Conservation (phyloP, 2,113 vertebrate species). For the Brachypteracias leptosomus region DNA sequence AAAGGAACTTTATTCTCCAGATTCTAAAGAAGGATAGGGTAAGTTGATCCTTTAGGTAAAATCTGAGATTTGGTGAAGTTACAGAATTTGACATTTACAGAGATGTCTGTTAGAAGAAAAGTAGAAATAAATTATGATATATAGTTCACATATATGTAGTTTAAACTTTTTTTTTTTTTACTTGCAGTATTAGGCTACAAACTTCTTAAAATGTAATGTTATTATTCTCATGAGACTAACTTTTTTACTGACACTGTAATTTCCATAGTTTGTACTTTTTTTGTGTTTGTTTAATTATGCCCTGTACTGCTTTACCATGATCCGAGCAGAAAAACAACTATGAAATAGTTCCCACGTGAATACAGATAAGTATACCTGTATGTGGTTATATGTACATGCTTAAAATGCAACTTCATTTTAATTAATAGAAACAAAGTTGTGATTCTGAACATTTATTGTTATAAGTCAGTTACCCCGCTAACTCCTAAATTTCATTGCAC, state of each 20-base stretch:
- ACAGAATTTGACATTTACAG: neutral
- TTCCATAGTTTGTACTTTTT: neutral
- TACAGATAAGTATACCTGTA: neutral
- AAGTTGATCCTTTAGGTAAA: neutral
- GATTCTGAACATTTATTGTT: neutral
- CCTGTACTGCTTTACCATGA: neutral
- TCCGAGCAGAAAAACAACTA: neutral
- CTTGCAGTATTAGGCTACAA: neutral
- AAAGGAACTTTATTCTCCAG: neutral
- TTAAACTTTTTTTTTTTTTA: neutral
- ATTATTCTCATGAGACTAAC: neutral
- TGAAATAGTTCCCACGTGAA: neutral
- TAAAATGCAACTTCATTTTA: neutral
- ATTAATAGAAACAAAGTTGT: neutral
- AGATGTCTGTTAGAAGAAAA: neutral
- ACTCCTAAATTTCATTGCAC: neutral
- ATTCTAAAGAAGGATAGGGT: neutral
- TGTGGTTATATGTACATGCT: rapidly evolving
- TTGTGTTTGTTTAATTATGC: neutral
- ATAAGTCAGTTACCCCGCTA: neutral
- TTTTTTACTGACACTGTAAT: neutral
- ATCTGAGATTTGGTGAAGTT: neutral
- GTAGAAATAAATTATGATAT: neutral
- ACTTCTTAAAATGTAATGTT: neutral
- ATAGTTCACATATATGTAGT: neutral